Conservation (phyloP, 2,797 vertebrate genomes). For the Coreius guichenoti region DNA sequence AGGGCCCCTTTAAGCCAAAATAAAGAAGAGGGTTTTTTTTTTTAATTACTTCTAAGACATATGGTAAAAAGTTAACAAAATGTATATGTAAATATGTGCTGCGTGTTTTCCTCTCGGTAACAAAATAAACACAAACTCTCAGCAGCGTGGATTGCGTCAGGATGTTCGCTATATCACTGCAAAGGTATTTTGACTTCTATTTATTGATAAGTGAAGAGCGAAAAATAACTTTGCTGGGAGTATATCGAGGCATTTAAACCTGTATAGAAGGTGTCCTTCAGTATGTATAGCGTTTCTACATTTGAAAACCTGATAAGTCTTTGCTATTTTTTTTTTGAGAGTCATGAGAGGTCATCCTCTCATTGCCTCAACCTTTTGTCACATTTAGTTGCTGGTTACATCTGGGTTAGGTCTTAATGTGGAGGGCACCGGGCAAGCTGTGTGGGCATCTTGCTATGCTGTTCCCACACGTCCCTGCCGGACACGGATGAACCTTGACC, state of each 20-base stretch:
- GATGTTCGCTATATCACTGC: not conserved
- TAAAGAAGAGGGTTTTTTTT: too few species aligned
- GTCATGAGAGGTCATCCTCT: constrained; percentile 71
- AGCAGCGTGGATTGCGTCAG: not conserved
- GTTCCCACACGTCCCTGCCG: constrained; percentile 81
- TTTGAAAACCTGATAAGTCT: constrained; percentile 63
- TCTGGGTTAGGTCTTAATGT: constrained; percentile 75
- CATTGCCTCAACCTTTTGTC: constrained; percentile 73
- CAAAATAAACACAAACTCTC: not conserved
- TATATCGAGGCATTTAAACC: not conserved
- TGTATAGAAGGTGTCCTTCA: constrained; percentile 60
- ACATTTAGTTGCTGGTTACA: constrained; percentile 71
- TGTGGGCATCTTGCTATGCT: constrained; percentile 75
- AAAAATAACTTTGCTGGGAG: not conserved
- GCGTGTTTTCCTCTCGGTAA: too few species aligned
- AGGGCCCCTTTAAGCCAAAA: too few species aligned
- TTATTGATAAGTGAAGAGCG: not conserved
- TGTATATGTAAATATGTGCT: too few species aligned
- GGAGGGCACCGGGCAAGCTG: constrained; percentile 78
- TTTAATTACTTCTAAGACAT: too few species aligned
- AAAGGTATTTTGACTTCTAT: not conserved
- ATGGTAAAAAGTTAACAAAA: too few species aligned
- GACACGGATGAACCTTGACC: constrained; percentile 84
- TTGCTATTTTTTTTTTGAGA: constrained; percentile 75
- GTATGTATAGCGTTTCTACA: constrained; percentile 70